Conservation (phyloP, 2,113 vertebrate species). For the Hippocampus abdominalis region DNA sequence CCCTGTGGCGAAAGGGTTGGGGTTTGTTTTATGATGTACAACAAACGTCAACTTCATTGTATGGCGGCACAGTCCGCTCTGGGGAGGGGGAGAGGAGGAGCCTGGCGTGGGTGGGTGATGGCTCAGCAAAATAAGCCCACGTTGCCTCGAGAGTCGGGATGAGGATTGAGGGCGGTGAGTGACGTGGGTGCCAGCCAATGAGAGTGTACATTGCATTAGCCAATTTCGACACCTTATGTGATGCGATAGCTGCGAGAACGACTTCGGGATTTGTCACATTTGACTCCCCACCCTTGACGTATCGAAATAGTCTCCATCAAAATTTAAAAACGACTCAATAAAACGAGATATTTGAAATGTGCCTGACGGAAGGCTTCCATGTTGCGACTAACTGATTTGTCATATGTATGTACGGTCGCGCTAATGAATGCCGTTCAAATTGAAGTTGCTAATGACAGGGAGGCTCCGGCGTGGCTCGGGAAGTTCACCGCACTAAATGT, state of each 20-base stretch:
- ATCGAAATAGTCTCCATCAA: background rate
- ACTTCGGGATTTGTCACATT: too few relatives aligned
- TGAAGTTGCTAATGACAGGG: constrained; percentile 48
- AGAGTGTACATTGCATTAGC: background rate
- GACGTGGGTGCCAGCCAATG: too few relatives aligned
- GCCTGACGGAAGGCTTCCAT: constrained; percentile 21
- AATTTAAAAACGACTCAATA: constrained; percentile 8
- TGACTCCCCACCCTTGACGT: too few relatives aligned
- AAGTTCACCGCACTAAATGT: constrained; percentile 61
- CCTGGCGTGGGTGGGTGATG: background rate
- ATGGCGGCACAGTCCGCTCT: background rate
- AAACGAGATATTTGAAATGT: constrained; percentile 25
- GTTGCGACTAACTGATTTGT: constrained; percentile 14
- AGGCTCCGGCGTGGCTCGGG: constrained; percentile 24
- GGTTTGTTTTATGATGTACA: constrained; percentile 62
- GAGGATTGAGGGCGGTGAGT: background rate
- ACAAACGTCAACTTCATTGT: constrained; percentile 14
- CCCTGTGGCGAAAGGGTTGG: constrained; percentile 46
- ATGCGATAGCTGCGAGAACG: too few relatives aligned
- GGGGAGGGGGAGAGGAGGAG: background rate
- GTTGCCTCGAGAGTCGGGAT: background rate
- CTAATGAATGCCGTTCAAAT: constrained; percentile 43
- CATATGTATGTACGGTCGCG: constrained; percentile 37
- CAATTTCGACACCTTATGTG: too few relatives aligned
- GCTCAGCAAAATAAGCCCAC: background rate